Evolutionary conservation across 2,888 invertebrate species (phyloP), one percentile per base, ranked within the genome.

Genomic region (Trilocha varians): DNA sequence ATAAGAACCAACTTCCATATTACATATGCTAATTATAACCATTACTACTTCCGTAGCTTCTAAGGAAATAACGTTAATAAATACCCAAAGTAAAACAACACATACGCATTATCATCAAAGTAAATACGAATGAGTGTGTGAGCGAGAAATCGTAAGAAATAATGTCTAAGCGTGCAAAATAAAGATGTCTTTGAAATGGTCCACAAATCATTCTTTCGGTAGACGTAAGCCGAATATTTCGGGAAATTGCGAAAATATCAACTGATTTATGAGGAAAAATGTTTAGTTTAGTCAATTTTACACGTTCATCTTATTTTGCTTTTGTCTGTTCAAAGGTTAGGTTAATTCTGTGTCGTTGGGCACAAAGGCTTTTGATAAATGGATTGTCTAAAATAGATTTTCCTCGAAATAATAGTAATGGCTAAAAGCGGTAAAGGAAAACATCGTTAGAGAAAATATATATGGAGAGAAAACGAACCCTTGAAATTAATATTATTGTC

Each of bases 191-290:
- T 39, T 41, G 46, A 41, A 51, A 46, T 41, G 42, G 42, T 36
- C 48, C 51, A 58, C 57, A 57, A 57, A 57, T 58, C 57, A 55
- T 48, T 38, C 46, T 34, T 42, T 37, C 42, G 33, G 42, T 43
- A 34, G 50, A 50, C 52, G 47, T 50, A 43, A 47, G 41, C 44
- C 16, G 45, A 41, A 47, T 53, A 53, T 56, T 55, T 52, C 48
- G 49, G 48, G 48, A 44, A 48, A 50, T 46, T 47, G 50, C 47
- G 17, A 41, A 41, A 47, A 47, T 49, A 47, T 41, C 47, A 41
- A 13, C 42, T 54, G 53, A 59, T 59, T 59, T 55, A 57, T 46
- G 42, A 13, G 8, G 34, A 13, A 34, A 11, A 25, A 25, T 25
- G 11, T 25, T 25, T 25, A 25, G 36, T 43, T 43, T 33, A 39